Base-by-base conservation (phyloP, 2,797 vertebrate species). In the Gallinago solitaria region DNA sequence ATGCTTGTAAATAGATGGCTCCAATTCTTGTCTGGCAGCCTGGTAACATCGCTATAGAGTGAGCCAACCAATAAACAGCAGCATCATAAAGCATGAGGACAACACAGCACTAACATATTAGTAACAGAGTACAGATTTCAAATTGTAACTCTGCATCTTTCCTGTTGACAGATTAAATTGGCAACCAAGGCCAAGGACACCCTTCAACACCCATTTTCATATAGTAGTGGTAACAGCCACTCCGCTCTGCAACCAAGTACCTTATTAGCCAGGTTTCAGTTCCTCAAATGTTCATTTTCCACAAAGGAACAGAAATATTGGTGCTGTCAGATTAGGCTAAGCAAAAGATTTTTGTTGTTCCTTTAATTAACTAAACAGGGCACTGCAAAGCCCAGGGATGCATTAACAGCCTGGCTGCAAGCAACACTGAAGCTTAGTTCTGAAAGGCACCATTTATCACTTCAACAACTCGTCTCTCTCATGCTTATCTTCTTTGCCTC, bases 351-450 rank as follows among this genome's bases (percentile, higher is more conserved):
- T 77, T 87, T 87, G 45, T 63, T 9, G 0, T 53, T 80, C 33
- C 48, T 87, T 92, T 92, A 93, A 94, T 91, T 90, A 95, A 96
- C 70, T 67, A 63, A 90, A 80, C 60, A 80, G 86, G 37, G 78
- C 39, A 87, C 54, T 77, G 83, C 53, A 90, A 90, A 85, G 68
- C 78, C 57, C 60, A 85, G 60, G 50, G 65, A 95, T 57, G 75
- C 16, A 75, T 76, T 83, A 87, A 63, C 60, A 90, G 75, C 41
- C n/a, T 67, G 84, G 77, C 80, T 91, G 56, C 77, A 88, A 95
- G 64, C 59, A 83, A 86, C 50, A 94, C 43, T 79, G 48, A 16
- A 21, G 51, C 50, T 87, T 65, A 54, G 53, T 80, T 78, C 67
- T 87, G 64, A 95, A 87, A 95, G 48, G 75, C 53, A 89, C 45